Percentiles rank a stretch among this genome's conserved stretches.
Conservation (phyloP, 2,888 invertebrate species). For the Plebejus anna region DNA sequence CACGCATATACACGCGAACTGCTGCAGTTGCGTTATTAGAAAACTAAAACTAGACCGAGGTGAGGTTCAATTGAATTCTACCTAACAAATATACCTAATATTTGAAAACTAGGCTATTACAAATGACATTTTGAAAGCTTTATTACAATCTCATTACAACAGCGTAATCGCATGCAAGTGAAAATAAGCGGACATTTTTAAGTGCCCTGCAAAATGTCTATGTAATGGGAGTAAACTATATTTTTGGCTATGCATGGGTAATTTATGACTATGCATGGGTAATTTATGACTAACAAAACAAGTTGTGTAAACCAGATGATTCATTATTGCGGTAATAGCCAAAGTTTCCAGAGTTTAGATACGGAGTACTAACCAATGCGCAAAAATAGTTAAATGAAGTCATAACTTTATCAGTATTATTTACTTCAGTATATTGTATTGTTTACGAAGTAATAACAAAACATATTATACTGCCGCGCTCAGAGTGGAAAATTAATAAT, state of each 20-base stretch:
- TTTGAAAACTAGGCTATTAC: background rate
- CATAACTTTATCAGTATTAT: background rate
- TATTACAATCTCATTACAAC: background rate
- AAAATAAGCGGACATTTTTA: background rate
- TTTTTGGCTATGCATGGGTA: background rate
- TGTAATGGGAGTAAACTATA: background rate
- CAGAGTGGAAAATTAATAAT: too few relatives aligned
- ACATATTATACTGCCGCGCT: too few relatives aligned
- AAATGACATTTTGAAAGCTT: background rate
- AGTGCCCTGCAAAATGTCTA: background rate
- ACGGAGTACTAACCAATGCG: background rate
- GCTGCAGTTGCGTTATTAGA: background rate
- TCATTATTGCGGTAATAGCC: background rate
- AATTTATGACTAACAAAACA: background rate
- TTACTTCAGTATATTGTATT: background rate
- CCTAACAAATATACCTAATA: background rate
- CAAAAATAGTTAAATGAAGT: conserved; percentile 11
- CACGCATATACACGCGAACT: background rate
- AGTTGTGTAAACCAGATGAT: background rate
- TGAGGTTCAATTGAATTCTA: background rate
- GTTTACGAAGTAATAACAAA: background rate
- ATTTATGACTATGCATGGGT: background rate
- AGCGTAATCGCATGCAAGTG: background rate
- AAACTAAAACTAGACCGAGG: background rate
- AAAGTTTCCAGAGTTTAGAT: background rate